Percentiles rank a stretch among this genome's conserved stretches.
Conservation (phyloP, 2,113 vertebrate species). For the Jacana jacana region DNA sequence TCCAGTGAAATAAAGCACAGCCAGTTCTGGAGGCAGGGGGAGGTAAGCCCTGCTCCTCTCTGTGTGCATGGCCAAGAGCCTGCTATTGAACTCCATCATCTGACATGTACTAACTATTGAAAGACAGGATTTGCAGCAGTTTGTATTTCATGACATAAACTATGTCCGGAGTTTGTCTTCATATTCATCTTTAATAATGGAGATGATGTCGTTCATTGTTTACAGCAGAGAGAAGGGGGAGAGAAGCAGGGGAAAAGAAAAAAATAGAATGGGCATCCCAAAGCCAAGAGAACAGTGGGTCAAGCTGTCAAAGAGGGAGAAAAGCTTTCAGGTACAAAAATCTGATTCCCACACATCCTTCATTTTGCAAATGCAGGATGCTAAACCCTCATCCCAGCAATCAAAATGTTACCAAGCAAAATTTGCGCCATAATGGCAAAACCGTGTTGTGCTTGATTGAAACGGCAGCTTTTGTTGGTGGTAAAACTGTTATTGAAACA, state of each 20-base stretch:
- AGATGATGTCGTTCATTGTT: neutral
- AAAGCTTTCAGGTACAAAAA: neutral
- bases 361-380: neutral
- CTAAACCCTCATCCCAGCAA: neutral
- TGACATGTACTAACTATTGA: neutral
- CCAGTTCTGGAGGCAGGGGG: neutral
- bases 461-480: neutral
- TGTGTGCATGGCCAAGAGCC: neutral
- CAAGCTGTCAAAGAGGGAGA: neutral
- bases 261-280: neutral
- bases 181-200: neutral
- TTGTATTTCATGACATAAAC: neutral
- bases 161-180: neutral
- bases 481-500: neutral
- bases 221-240: neutral
- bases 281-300: neutral
- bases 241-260: neutral
- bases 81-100: neutral
- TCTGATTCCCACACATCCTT: neutral
- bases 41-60: neutral
- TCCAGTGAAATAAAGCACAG: neutral
- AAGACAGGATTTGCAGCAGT: neutral
- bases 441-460: neutral
- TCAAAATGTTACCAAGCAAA: neutral
- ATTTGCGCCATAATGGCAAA: neutral